Conservation (phyloP, 2,113 vertebrate species). For the Halichoerus grypus region DNA sequence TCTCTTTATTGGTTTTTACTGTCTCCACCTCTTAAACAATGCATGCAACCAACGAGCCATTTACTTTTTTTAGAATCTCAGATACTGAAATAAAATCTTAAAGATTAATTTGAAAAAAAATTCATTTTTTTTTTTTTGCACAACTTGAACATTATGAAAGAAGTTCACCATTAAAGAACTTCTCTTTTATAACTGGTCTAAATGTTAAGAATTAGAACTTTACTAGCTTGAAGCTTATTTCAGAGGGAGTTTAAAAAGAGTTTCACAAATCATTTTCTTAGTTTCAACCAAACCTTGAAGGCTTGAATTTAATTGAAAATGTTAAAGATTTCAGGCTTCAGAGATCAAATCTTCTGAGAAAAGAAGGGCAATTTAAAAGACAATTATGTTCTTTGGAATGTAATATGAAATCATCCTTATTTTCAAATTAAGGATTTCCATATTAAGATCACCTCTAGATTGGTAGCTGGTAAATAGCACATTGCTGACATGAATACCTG, state of each 20-base stretch:
- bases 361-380: constrained; percentile 56
- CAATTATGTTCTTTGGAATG: constrained; percentile 55
- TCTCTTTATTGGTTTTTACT: not conserved
- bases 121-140: not conserved
- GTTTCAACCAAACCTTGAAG: constrained; percentile 78
- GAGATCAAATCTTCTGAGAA: constrained; percentile 61
- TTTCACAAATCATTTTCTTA: constrained; percentile 78
- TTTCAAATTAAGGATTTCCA: constrained; percentile 72
- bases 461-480: constrained; percentile 62
- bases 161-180: not conserved
- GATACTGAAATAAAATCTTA: not conserved
- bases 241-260: constrained; percentile 55
- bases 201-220: constrained; percentile 64
- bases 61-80: not conserved
- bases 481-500: constrained; percentile 58
- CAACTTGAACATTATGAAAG: not conserved
- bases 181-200: constrained; percentile 33
- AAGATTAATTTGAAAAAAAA: not conserved
- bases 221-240: constrained; percentile 66
- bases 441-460: constrained; percentile 68
- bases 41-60: not conserved
- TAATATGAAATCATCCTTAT: constrained; percentile 60
- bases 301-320: constrained; percentile 82
- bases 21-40: not conserved
- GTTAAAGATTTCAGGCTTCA: constrained; percentile 78